Percentiles rank a stretch among this genome's conserved stretches.
Conservation (phyloP, 2,797 vertebrate genomes). For the Chrysocyon brachyurus region DNA sequence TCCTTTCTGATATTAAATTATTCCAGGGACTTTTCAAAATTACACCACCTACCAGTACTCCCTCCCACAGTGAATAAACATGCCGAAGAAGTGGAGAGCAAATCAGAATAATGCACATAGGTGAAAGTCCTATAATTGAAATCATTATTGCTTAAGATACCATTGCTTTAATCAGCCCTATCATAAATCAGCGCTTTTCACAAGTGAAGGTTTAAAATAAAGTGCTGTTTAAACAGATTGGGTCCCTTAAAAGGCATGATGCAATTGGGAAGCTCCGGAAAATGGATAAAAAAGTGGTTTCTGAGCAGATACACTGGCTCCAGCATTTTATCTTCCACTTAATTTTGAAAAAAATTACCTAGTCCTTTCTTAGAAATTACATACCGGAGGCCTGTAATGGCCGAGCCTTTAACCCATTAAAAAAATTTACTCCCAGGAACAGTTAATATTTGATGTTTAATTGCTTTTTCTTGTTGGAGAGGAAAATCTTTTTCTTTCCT, state of each 20-base stretch:
- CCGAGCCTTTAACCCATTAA: conserved; percentile 78
- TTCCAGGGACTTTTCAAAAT: conserved; percentile 82
- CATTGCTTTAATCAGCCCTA: conserved; percentile 77
- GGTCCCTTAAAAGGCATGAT: conserved; percentile 81
- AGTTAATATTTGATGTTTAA: conserved; percentile 82
- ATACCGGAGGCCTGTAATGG: conserved; percentile 77
- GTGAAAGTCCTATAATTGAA: conserved; percentile 75
- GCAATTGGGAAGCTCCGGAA: conserved; percentile 72
- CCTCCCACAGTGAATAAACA: conserved; percentile 78
- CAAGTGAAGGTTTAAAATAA: conserved; percentile 80
- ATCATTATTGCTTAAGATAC: conserved; percentile 81
- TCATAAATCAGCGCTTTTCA: conserved; percentile 80
- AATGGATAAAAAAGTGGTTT: conserved; percentile 81
- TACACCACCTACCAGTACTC: conserved; percentile 65
- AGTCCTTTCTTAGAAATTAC: conserved; percentile 81
- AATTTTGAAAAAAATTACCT: conserved; percentile 75
- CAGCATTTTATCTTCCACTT: conserved; percentile 79
- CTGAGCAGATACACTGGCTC: conserved; percentile 68
- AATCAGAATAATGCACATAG: conserved; percentile 76
- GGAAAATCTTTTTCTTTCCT: conserved; percentile 67
- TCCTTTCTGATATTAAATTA: conserved; percentile 83
- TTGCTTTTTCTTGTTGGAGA: conserved; percentile 75
- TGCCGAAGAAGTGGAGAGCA: conserved; percentile 69
- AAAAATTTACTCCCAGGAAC: conserved; percentile 78
- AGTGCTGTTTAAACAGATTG: conserved; percentile 77